phyloP scores from a whole-genome alignment of 2,797 vertebrate genomes.

The Manis crassicaudata region DNA sequence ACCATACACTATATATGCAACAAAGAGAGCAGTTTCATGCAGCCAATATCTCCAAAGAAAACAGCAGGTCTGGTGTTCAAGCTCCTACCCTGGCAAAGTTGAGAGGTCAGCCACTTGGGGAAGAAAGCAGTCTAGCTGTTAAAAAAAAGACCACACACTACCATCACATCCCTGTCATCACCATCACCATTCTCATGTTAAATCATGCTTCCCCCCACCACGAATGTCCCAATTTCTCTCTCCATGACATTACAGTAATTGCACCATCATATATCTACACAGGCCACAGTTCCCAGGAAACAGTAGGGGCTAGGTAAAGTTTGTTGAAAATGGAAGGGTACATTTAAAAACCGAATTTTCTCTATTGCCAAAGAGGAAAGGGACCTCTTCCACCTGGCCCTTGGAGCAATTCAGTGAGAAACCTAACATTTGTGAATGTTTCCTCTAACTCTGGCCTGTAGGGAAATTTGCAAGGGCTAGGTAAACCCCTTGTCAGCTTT shows the following conservation, averaged over 20 bases:
- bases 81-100: background rate
- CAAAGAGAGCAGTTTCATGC: background rate
- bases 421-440: background rate
- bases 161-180: background rate
- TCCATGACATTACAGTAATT: background rate
- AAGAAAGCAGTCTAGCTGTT: background rate
- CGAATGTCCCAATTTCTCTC: background rate
- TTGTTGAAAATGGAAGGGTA: background rate
- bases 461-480: constrained; percentile 11
- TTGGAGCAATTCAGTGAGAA: constrained; percentile 4
- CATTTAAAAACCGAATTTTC: background rate
- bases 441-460: background rate
- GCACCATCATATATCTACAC: background rate
- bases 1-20: background rate
- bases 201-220: background rate
- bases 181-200: background rate
- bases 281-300: background rate
- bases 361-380: background rate
- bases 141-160: background rate
- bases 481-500: background rate
- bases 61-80: background rate
- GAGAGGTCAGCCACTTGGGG: background rate
- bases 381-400: background rate
- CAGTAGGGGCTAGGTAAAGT: background rate
- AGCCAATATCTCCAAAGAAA: constrained; percentile 34